Evolutionary conservation across 2,797 vertebrate species (phyloP).

Genomic region (Chrysocyon brachyurus): DNA sequence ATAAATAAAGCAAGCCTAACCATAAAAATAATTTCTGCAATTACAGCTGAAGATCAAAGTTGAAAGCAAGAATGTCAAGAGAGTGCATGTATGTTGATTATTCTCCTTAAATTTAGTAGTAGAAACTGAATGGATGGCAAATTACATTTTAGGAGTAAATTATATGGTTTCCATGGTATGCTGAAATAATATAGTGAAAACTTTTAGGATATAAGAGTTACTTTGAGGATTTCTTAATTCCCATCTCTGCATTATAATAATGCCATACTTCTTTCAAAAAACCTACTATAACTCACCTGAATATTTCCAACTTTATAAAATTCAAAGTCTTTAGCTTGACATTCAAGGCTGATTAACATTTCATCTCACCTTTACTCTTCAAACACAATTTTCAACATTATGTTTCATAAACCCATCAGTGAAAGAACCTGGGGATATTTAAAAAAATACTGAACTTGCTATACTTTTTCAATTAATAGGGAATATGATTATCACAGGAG

Average conservation of each 20-base stretch:
- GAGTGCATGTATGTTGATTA: not conserved
- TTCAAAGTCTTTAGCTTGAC: not conserved
- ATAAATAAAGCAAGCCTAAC: too few relatives aligned
- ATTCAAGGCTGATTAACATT: constrained; percentile 50
- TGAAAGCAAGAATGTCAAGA: constrained; percentile 17
- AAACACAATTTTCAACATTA: not conserved
- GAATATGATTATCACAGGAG: not conserved
- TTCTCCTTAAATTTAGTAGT: constrained; percentile 27
- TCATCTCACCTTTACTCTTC: not conserved
- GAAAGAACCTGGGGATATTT: not conserved
- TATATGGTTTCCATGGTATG: not conserved
- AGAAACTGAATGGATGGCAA: not conserved
- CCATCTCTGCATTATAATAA: not conserved
- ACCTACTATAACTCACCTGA: not conserved
- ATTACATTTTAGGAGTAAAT: not conserved
- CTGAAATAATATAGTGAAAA: not conserved
- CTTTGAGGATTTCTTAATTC: not conserved
- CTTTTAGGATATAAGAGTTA: not conserved
- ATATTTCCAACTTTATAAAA: constrained; percentile 41
- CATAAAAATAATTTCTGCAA: constrained; percentile 21
- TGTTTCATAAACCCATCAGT: not conserved
- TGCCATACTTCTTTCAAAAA: not conserved
- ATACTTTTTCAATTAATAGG: not conserved
- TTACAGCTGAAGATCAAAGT: not conserved
- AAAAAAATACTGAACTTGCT: not conserved